Evolutionary conservation across 2,888 invertebrate species (phyloP).

Genomic region (Hyles lineata): DNA sequence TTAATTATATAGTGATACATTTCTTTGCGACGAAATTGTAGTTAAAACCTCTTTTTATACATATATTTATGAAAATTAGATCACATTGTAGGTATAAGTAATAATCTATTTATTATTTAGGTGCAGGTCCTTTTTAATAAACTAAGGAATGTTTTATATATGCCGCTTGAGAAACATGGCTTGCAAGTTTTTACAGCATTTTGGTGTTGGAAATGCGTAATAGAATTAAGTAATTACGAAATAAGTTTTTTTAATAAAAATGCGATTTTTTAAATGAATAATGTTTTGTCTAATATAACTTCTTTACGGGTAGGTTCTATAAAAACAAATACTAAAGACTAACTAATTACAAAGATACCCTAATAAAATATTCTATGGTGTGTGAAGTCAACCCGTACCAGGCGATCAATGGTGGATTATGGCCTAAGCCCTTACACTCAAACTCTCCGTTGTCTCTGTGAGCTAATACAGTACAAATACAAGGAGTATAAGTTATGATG

Average conservation of each 20-base stretch:
- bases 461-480: too few relatives aligned
- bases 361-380: too few relatives aligned
- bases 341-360: too few relatives aligned
- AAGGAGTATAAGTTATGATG: background rate
- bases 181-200: constrained; percentile 29
- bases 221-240: constrained; percentile 17
- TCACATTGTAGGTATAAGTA: background rate
- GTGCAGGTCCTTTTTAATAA: constrained; percentile 5
- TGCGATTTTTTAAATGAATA: too few relatives aligned
- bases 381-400: too few relatives aligned
- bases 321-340: too few relatives aligned
- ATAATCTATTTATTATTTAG: background rate
- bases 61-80: background rate
- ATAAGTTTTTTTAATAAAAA: background rate
- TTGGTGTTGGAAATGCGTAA: constrained; percentile 30
- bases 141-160: background rate
- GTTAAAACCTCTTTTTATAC: background rate
- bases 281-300: too few relatives aligned
- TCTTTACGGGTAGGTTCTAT: too few relatives aligned
- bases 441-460: too few relatives aligned
- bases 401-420: too few relatives aligned
- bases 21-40: constrained; percentile 19
- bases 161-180: constrained; percentile 21
- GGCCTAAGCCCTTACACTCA: too few relatives aligned
- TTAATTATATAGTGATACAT: background rate